A percentile compares a stretch with the other conserved stretches of the same genome.
Conservation (phyloP, 1,140 invertebrate species). For the Solen grandis region DNA sequence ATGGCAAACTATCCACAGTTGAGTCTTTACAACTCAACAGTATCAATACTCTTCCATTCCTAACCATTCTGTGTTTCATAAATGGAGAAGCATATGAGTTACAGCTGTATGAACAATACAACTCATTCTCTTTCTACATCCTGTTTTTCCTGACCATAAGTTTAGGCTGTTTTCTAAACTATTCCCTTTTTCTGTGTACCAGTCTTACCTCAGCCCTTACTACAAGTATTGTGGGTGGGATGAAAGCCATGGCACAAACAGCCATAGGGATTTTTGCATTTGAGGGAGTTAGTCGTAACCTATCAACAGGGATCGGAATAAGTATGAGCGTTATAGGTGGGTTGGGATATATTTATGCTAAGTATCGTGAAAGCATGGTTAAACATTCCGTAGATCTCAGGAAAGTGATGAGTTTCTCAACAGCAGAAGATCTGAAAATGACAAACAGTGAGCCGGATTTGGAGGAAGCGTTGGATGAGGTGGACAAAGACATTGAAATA, state of each 20-base stretch:
- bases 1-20: conserved; percentile 75
- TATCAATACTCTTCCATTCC: conserved; percentile 81
- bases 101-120: conserved; percentile 50
- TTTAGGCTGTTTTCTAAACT: conserved; percentile 82
- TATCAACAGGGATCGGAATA: conserved; percentile 78
- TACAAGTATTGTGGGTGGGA: conserved; percentile 82
- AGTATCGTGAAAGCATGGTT: conserved; percentile 73
- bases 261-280: conserved; percentile 82
- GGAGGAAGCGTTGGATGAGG: background rate
- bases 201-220: conserved; percentile 82
- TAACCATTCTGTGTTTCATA: conserved; percentile 71
- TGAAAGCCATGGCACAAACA: conserved; percentile 82
- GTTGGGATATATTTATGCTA: conserved; percentile 80
- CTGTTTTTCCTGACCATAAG: conserved; percentile 78
- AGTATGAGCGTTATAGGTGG: conserved; percentile 80
- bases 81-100: conserved; percentile 72
- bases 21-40: conserved; percentile 81
- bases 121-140: conserved; percentile 73
- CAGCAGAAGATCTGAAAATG: conserved; percentile 59
- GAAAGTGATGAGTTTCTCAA: conserved; percentile 69
- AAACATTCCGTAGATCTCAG: conserved; percentile 58
- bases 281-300: conserved; percentile 80
- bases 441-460: background rate
- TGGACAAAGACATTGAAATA: background rate
- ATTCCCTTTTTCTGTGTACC: conserved; percentile 82